A percentile compares a stretch with the other conserved stretches of the same genome.
These are phyloP conservation scores for Phylloscopus collybita DNA, from an alignment of 2,797 vertebrate genomes.

Conservation along the genomic window DNA sequence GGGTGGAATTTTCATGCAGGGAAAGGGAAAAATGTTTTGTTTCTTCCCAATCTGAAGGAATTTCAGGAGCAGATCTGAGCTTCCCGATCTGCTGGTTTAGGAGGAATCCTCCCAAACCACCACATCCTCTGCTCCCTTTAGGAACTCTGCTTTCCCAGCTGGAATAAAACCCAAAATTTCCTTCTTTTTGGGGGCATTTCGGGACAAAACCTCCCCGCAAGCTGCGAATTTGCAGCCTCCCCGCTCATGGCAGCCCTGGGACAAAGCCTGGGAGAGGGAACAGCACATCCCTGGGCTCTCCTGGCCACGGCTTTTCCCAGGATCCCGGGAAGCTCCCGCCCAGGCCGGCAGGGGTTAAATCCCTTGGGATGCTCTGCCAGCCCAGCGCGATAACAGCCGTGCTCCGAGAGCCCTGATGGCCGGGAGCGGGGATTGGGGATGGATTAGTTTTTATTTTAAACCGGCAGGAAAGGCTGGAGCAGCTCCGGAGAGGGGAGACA, in stretches of 20 bases:
- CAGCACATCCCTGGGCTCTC: background rate
- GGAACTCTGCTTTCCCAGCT: background rate
- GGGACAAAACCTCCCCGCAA: background rate
- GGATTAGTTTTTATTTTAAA: slow-evolving; percentile 47
- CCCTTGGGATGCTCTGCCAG: background rate
- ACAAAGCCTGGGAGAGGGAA: background rate
- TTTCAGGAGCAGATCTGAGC: background rate
- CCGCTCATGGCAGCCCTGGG: rapidly evolving
- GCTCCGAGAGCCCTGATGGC: background rate
- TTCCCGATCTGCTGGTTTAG: background rate
- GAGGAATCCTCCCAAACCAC: background rate
- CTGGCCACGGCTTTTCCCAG: background rate
- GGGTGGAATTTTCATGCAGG: background rate
- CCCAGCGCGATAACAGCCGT: background rate
- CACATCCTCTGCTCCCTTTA: background rate
- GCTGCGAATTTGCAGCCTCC: background rate
- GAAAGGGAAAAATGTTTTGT: background rate
- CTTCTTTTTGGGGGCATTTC: background rate
- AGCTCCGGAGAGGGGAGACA: background rate
- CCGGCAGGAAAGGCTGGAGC: background rate
- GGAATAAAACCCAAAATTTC: background rate
- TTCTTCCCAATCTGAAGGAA: background rate
- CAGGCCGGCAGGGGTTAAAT: background rate
- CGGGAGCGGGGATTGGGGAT: background rate
- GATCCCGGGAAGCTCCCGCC: background rate